Evolutionary conservation across 2,797 vertebrate genomes (phyloP).

Genomic region (Sciaenops ocellatus): DNA sequence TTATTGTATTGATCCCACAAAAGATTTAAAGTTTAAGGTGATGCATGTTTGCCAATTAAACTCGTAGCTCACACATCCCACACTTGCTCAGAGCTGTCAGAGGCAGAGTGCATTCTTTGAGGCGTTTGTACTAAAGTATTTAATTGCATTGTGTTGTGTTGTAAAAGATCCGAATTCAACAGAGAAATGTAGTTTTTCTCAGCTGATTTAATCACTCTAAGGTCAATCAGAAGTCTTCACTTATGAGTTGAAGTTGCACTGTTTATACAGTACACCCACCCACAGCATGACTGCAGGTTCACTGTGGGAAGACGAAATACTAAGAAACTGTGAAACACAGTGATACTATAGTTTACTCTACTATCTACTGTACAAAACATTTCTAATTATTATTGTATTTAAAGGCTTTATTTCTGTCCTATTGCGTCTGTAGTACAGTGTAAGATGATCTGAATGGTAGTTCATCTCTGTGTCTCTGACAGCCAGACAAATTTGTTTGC

Average conservation of each 20-base stretch:
- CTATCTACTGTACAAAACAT: neutral
- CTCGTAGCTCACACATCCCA: neutral
- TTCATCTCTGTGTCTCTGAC: neutral
- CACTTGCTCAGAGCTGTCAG: neutral
- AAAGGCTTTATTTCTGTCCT: neutral
- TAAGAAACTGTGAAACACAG: conserved; percentile 39
- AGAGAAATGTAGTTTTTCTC: conserved; percentile 14
- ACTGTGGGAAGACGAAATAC: conserved; percentile 37
- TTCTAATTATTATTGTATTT: neutral
- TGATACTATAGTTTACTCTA: neutral
- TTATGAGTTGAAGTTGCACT: conserved; percentile 54
- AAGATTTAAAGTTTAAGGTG: neutral
- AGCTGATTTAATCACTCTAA: conserved; percentile 66
- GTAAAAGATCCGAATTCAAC: conserved; percentile 26
- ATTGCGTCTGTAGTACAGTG: neutral
- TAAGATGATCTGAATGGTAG: neutral
- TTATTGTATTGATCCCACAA: neutral
- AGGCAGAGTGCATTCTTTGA: neutral
- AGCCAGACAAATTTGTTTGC: neutral
- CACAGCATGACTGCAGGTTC: conserved; percentile 47
- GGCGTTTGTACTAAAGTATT: conserved; percentile 4
- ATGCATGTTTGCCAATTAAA: neutral
- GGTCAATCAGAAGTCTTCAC: conserved; percentile 59
- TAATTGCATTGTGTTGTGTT: conserved; percentile 23
- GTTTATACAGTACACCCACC: conserved; percentile 60